Evolutionary conservation across 2,888 invertebrate genomes (phyloP).

Genomic region (Synergus japonicus): DNA sequence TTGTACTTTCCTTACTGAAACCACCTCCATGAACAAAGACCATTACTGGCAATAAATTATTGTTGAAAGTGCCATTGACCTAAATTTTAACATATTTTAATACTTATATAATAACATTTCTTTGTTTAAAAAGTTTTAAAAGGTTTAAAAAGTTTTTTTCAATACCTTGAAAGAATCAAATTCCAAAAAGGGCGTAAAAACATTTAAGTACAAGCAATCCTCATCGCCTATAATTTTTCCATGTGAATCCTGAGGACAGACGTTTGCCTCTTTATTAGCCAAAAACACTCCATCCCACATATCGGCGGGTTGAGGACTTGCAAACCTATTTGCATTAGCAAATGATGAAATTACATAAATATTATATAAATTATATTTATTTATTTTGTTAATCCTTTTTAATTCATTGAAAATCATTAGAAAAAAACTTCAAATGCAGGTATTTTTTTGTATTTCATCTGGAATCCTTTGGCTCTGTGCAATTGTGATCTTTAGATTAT

Average conservation of each 20-base stretch:
- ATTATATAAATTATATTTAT: too few relatives aligned
- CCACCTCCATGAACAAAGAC: constrained; percentile 69
- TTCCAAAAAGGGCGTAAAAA: background rate
- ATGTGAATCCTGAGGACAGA: background rate
- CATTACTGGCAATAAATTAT: constrained; percentile 59
- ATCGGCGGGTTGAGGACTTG: background rate
- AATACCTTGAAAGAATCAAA: background rate
- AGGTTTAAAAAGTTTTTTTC: background rate
- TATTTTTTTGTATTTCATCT: too few relatives aligned
- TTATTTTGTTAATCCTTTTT: too few relatives aligned
- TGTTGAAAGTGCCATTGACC: background rate
- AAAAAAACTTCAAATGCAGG: too few relatives aligned
- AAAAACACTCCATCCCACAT: background rate
- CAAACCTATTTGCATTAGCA: background rate
- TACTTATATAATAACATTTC: too few relatives aligned
- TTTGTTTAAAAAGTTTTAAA: too few relatives aligned
- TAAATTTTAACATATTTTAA: background rate
- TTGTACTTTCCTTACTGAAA: constrained; percentile 59
- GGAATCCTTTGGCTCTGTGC: too few relatives aligned
- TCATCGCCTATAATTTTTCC: background rate
- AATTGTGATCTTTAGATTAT: too few relatives aligned
- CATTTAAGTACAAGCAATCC: background rate
- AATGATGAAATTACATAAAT: too few relatives aligned
- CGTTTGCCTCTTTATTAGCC: background rate
- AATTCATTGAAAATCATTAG: too few relatives aligned